A percentile compares a stretch with the other conserved stretches of the same genome.
Evolutionary conservation across 2,113 vertebrate genomes (phyloP).

Genomic region (Hemicordylus capensis): DNA sequence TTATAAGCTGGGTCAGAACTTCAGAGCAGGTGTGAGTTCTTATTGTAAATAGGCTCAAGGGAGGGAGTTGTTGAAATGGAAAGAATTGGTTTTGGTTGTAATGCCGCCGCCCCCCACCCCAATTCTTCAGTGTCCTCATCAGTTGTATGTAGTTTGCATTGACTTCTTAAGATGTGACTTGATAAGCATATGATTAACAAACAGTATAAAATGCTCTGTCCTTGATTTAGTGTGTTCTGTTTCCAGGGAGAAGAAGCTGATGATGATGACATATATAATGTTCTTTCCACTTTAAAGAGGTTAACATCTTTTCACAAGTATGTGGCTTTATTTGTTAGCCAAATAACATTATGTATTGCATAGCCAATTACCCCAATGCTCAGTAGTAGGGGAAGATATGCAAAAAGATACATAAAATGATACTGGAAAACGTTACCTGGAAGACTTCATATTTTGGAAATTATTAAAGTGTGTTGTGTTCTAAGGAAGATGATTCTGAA

Average conservation of each 20-base stretch:
- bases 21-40: background rate
- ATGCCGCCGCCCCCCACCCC: background rate
- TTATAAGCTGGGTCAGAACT: background rate
- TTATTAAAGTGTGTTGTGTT: background rate
- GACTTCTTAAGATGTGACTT: background rate
- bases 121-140: background rate
- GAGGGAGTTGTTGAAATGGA: background rate
- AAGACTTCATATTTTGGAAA: background rate
- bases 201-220: background rate
- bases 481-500: background rate
- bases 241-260: conserved; percentile 96
- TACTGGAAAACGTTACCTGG: background rate
- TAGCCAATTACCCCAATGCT: accelerated
- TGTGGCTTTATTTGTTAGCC: conserved; percentile 57
- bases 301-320: conserved; percentile 99
- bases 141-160: background rate
- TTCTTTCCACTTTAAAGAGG: conserved; percentile 94
- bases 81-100: background rate
- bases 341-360: background rate
- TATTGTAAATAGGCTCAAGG: background rate
- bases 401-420: background rate
- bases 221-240: conserved; percentile 34
- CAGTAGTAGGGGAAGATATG: background rate
- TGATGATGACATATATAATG: conserved; percentile 98
- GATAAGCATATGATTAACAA: background rate